Conservation (phyloP, 1,140 invertebrate genomes). For the Cydia fagiglandana region DNA sequence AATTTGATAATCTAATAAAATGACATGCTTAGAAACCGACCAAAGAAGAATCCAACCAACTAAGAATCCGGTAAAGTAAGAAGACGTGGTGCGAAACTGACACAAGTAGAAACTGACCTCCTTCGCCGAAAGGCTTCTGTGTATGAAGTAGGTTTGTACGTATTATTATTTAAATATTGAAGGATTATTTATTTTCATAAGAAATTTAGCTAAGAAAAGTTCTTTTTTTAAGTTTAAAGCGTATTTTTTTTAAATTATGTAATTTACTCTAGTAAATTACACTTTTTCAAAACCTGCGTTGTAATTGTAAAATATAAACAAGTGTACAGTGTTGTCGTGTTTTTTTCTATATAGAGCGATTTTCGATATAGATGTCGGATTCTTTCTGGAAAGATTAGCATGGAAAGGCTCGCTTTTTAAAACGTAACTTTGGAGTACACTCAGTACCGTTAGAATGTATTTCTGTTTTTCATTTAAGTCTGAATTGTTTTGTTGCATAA, state of each 20-base stretch:
- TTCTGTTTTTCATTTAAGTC: background rate
- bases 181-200: conserved; percentile 13
- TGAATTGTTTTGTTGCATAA: background rate
- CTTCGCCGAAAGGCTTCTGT: conserved; percentile 9
- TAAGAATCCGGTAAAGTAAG: conserved; percentile 7
- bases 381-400: conserved; percentile 5
- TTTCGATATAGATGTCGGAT: background rate
- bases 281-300: conserved; percentile 10
- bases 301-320: background rate
- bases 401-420: conserved; percentile 4
- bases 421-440: background rate
- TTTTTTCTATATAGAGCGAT: conserved; percentile 2
- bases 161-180: conserved; percentile 12
- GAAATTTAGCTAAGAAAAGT: conserved; percentile 11
- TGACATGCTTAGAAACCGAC: conserved; percentile 9
- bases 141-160: conserved; percentile 10
- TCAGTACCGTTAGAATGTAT: conserved; percentile 1
- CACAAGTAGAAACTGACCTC: conserved; percentile 9
- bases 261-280: background rate
- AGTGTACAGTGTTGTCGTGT: conserved; percentile 6
- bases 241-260: background rate
- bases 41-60: conserved; percentile 10
- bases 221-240: conserved; percentile 11
- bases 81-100: conserved; percentile 6
- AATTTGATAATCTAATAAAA: conserved; percentile 12